Evolutionary conservation across 2,888 invertebrate species (phyloP).

Genomic region (Cepaea hortensis): DNA sequence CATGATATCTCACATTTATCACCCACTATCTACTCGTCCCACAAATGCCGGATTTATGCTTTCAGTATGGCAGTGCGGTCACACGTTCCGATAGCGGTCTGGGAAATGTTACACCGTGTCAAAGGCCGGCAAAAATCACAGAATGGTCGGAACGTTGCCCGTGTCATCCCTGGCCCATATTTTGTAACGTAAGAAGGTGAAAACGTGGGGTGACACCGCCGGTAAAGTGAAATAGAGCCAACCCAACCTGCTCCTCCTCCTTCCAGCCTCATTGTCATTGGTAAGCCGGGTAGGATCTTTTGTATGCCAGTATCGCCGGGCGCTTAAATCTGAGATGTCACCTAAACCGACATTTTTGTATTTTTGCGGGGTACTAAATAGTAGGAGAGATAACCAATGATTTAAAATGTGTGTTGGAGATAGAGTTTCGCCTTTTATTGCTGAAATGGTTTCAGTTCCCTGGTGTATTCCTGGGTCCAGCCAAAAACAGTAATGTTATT

Average conservation of each 20-base stretch:
- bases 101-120: conserved; percentile 34
- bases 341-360: neutral
- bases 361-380: conserved; percentile 5
- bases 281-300: neutral
- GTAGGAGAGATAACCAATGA: conserved; percentile 9
- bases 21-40: conserved; percentile 8
- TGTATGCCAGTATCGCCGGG: neutral
- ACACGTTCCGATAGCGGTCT: neutral
- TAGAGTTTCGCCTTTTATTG: neutral
- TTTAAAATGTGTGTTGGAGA: neutral
- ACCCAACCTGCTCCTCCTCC: conserved; percentile 24
- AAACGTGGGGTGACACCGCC: conserved; percentile 11
- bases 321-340: conserved; percentile 15
- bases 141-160: neutral
- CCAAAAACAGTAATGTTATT: neutral
- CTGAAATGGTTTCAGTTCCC: neutral
- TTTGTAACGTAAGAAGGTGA: conserved; percentile 35
- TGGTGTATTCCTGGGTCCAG: neutral
- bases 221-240: neutral
- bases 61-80: neutral
- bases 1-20: conserved; percentile 12
- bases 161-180: conserved; percentile 30
- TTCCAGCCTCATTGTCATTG: conserved; percentile 17
- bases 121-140: conserved; percentile 5
- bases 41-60: neutral